Evolutionary conservation across 1,140 invertebrate species (phyloP), one percentile per base, ranked within the genome.

Genomic region (Drosophila busckii): DNA sequence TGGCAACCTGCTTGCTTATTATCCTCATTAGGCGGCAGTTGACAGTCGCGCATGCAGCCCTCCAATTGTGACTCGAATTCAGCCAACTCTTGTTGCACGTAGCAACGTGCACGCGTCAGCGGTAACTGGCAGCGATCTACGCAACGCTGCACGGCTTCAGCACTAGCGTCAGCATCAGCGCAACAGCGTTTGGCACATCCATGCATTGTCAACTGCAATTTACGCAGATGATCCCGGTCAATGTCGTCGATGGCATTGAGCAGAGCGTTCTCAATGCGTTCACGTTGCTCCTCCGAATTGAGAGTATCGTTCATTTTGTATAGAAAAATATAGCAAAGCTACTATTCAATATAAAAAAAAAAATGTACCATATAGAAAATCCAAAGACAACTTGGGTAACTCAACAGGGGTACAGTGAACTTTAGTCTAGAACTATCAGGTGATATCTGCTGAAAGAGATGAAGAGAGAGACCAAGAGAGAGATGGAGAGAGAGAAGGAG

Each of bases 131-230:
- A 97, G 40, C 90, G 91, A 62, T 95, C 92, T 17, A 97, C 91
- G 84, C 96, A 97, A 8, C 89, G 89, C 65, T 96, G 93, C 2
- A 95, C 92, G 70, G 91, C 89, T 66, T 96, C 92, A 38, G 95
- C 88, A 2, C 91, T 92, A 0, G 89, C 88, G 7, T 89, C 88
- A 29, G 87, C 87, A 86, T 95, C 91, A 53, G 95, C 93, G 87
- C 95, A 97, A 82, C 96, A 97, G 54, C 90, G 91, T 0, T 93
- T 92, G 22, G 95, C 94, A 90, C 96, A 97, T 56, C 91, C 90
- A 75, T 96, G 94, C 95, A 96, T 96, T 49, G 93, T 90, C 52
- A 96, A 94, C 91, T 96, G 95, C 90, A 96, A 94, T 88, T 92
- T 94, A 56, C 95, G 89, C 23, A 96, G 89, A 89, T 92, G 91